Percentiles rank a stretch among this genome's conserved stretches.
phyloP scores from a whole-genome alignment of 1,140 invertebrate genomes.

The Dendrolimus punctatus region DNA sequence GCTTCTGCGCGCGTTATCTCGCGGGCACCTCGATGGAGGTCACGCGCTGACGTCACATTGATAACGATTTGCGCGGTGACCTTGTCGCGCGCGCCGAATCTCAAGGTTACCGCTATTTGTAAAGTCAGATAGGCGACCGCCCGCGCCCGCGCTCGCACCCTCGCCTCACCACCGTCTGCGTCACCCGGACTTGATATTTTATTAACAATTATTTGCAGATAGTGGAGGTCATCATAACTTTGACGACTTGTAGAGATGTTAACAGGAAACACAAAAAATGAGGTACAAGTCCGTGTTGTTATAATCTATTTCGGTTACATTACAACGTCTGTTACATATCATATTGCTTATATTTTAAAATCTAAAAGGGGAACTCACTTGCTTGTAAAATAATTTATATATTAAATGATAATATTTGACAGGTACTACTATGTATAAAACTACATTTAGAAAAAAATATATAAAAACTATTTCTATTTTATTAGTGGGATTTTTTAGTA shows the following conservation, averaged over 20 bases:
- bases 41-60: slow-evolving; percentile 63
- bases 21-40: slow-evolving; percentile 65
- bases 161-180: slow-evolving; percentile 22
- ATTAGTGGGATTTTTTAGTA: too few species aligned
- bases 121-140: slow-evolving; percentile 51
- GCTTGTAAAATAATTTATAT: too few species aligned
- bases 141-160: slow-evolving; percentile 33
- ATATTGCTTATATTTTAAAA: slow-evolving; percentile 2
- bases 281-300: too few species aligned
- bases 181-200: slow-evolving; percentile 50
- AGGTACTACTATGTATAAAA: too few species aligned
- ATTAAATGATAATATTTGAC: too few species aligned
- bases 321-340: slow-evolving; percentile 14
- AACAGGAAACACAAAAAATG: too few species aligned
- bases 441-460: too few species aligned
- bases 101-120: slow-evolving; percentile 68
- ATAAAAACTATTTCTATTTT: too few species aligned
- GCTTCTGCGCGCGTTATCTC: slow-evolving; percentile 45
- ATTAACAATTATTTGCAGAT: slow-evolving; percentile 47
- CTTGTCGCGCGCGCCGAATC: slow-evolving; percentile 66
- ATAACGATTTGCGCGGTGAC: slow-evolving; percentile 70
- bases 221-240: slow-evolving; percentile 31
- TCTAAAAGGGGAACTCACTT: too few species aligned
- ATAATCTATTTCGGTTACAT: slow-evolving; percentile 10
- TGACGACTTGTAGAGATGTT: slow-evolving; percentile 5